A percentile compares a stretch with the other conserved stretches of the same genome.
These are phyloP conservation scores for Lithobius niger DNA, from an alignment of 1,140 invertebrate species.

Conservation along the genomic window DNA sequence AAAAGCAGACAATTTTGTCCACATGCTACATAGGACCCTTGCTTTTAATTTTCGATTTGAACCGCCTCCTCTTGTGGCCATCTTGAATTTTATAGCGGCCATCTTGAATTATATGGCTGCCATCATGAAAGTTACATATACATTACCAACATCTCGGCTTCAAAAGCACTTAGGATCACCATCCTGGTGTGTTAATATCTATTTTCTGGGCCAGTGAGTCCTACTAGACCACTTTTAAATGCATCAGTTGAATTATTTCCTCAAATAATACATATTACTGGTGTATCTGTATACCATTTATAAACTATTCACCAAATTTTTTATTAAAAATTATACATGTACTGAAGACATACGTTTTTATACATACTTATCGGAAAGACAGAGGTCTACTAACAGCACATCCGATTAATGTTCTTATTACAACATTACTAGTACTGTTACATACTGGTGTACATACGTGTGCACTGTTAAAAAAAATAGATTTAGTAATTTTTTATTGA, in stretches of 20 bases:
- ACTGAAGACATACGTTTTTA: background rate
- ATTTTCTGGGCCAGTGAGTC: background rate
- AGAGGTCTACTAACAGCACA: too few species aligned
- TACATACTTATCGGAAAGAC: too few species aligned
- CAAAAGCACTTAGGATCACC: background rate
- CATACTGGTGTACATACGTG: too few species aligned
- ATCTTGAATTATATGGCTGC: too few species aligned
- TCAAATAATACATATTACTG: too few species aligned
- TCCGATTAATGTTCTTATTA: background rate
- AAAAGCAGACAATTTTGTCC: background rate
- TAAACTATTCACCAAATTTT: background rate
- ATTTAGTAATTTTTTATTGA: background rate
- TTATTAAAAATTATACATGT: background rate
- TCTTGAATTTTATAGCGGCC: too few species aligned
- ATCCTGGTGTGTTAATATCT: background rate
- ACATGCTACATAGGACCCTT: background rate
- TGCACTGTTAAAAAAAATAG: background rate
- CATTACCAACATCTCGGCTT: background rate
- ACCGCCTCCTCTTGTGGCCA: background rate
- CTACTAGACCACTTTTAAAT: background rate
- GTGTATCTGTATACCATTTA: too few species aligned
- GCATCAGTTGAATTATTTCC: background rate
- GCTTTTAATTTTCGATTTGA: background rate
- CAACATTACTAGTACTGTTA: background rate
- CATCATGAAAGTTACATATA: background rate